A percentile compares a stretch with the other conserved stretches of the same genome.
Evolutionary conservation across 2,888 invertebrate species (phyloP).

Genomic region (Drosophila bunnanda): DNA sequence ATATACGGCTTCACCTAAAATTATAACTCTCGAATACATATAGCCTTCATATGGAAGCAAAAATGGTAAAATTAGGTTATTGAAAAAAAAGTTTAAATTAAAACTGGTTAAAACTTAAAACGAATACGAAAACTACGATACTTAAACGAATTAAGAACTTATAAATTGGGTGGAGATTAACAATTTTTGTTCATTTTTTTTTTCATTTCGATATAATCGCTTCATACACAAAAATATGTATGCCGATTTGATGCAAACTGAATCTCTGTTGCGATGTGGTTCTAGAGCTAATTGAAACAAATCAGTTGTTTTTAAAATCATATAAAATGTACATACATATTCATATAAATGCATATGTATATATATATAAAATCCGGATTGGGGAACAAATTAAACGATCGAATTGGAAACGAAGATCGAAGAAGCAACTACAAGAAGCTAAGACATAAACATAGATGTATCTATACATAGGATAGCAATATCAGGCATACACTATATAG

Average conservation of each 20-base stretch:
- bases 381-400: conserved; percentile 30
- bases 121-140: conserved; percentile 51
- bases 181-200: conserved; percentile 43
- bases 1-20: conserved; percentile 7
- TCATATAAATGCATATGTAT: conserved; percentile 1
- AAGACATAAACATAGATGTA: conserved; percentile 25
- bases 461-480: conserved; percentile 21
- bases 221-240: not conserved
- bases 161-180: conserved; percentile 83
- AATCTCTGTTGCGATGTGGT: conserved; percentile 45
- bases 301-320: conserved; percentile 38
- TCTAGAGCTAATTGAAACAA: conserved; percentile 52
- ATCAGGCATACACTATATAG: conserved; percentile 16
- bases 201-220: conserved; percentile 21
- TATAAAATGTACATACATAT: conserved; percentile 32
- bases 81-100: conserved; percentile 35
- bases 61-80: conserved; percentile 27
- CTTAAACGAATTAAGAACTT: conserved; percentile 74
- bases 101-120: conserved; percentile 59
- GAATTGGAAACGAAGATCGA: conserved; percentile 46
- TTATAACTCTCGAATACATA: not conserved
- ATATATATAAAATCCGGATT: conserved; percentile 11
- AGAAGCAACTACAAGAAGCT: conserved; percentile 36
- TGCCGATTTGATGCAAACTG: conserved; percentile 30
- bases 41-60: conserved; percentile 1